Conservation (phyloP, 2,797 vertebrate species). For the Pipistrellus nathusii region DNA sequence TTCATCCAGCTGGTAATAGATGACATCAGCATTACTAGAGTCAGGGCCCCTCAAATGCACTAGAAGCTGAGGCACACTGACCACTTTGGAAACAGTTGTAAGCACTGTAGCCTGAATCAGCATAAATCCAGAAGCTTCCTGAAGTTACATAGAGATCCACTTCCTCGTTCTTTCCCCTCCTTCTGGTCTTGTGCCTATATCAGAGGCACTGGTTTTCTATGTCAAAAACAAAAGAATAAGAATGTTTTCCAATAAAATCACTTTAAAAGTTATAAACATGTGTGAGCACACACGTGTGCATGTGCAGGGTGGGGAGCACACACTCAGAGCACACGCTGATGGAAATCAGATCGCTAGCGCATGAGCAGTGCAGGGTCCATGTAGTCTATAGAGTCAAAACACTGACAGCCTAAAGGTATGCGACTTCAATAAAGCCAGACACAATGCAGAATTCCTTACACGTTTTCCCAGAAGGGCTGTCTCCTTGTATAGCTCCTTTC, state of each 20-base stretch:
- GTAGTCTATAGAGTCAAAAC: not conserved
- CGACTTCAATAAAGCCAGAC: not conserved
- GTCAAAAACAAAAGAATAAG: not conserved
- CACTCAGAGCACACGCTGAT: not conserved
- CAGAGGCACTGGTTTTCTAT: not conserved
- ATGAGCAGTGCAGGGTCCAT: not conserved
- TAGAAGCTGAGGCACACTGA: not conserved
- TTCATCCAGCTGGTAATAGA: not conserved
- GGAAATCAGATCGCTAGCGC: not conserved
- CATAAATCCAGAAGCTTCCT: not conserved
- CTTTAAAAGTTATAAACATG: not conserved
- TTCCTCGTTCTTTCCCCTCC: not conserved
- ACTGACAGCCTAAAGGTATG: not conserved
- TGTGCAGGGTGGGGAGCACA: fast-evolving
- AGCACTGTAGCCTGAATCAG: not conserved
- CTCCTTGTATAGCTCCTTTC: not conserved
- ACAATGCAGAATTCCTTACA: not conserved
- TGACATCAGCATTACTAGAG: not conserved
- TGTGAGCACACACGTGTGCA: not conserved
- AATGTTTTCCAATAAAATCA: not conserved
- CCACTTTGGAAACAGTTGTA: not conserved
- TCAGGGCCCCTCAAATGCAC: not conserved
- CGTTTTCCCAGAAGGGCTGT: not conserved
- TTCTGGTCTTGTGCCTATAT: not conserved
- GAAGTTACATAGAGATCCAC: not conserved